phyloP scores from a whole-genome alignment of 2,888 invertebrate genomes.

The Exocentrus adspersus region DNA sequence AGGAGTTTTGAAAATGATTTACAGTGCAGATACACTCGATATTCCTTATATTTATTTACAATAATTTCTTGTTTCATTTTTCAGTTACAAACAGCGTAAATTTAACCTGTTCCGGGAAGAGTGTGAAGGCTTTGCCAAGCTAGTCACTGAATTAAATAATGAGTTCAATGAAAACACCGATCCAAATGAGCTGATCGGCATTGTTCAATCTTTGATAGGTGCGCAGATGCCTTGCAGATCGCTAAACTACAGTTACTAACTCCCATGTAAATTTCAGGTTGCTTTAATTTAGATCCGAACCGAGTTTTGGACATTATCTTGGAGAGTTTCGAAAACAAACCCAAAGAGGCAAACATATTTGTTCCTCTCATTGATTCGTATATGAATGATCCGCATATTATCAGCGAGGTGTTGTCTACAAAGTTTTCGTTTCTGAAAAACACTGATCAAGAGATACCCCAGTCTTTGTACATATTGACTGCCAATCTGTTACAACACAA shows the following conservation, averaged over 20 bases:
- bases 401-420: constrained; percentile 95
- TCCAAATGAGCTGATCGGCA: constrained; percentile 80
- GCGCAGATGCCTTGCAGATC: too few relatives aligned
- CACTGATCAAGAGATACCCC: constrained; percentile 76
- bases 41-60: not conserved
- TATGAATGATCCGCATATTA: constrained; percentile 86
- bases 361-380: constrained; percentile 88
- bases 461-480: constrained; percentile 87
- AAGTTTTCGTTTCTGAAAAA: constrained; percentile 81
- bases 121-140: constrained; percentile 98
- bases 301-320: constrained; percentile 95
- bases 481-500: constrained; percentile 89
- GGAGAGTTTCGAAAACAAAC: constrained; percentile 93
- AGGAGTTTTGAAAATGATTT: constrained; percentile 24
- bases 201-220: constrained; percentile 95
- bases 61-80: constrained; percentile 17
- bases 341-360: constrained; percentile 82
- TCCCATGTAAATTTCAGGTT: constrained; percentile 72
- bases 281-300: constrained; percentile 99
- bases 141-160: constrained; percentile 93
- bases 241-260: too few relatives aligned
- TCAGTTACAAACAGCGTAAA: constrained; percentile 98
- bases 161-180: constrained; percentile 74
- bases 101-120: constrained; percentile 99
- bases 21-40: too few relatives aligned